These are phyloP conservation scores for Nebria salina DNA, from an alignment of 2,888 invertebrate species.

Conservation along the genomic window DNA sequence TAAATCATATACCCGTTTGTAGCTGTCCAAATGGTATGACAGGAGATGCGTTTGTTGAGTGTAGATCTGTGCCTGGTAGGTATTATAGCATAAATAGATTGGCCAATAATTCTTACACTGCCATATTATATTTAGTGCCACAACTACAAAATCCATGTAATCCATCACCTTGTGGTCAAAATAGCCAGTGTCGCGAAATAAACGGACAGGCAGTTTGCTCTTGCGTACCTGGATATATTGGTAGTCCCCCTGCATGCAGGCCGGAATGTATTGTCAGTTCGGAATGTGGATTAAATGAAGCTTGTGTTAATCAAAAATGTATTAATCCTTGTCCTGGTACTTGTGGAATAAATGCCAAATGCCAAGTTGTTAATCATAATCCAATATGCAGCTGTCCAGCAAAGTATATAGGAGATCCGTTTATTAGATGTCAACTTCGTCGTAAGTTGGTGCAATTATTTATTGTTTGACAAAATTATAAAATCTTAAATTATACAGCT, in stretches of 20 bases:
- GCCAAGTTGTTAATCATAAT: conserved; percentile 77
- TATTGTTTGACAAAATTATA: not conserved
- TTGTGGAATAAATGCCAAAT: conserved; percentile 74
- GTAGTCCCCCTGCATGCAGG: conserved; percentile 73
- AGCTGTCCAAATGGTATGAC: conserved; percentile 72
- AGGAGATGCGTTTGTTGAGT: conserved; percentile 77
- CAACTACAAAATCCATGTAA: conserved; percentile 65
- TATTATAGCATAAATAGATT: conserved; percentile 45
- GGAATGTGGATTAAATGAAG: conserved; percentile 71
- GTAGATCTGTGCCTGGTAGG: conserved; percentile 66
- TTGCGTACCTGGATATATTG: conserved; percentile 72
- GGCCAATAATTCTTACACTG: conserved; percentile 9
- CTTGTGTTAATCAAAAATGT: conserved; percentile 68
- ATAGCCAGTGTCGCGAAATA: conserved; percentile 70
- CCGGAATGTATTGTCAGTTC: conserved; percentile 77
- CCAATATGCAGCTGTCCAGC: conserved; percentile 76
- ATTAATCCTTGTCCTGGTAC: conserved; percentile 70
- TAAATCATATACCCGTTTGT: conserved; percentile 76
- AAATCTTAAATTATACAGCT: too few species aligned
- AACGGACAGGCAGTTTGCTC: conserved; percentile 76
- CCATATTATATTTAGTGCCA: conserved; percentile 4
- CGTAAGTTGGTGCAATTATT: conserved; percentile 59
- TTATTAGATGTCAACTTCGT: conserved; percentile 68
- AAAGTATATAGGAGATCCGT: conserved; percentile 72
- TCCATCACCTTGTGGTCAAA: conserved; percentile 73